Base-by-base conservation (phyloP, 1,140 invertebrate genomes). In the Tetramorium alpestre region DNA sequence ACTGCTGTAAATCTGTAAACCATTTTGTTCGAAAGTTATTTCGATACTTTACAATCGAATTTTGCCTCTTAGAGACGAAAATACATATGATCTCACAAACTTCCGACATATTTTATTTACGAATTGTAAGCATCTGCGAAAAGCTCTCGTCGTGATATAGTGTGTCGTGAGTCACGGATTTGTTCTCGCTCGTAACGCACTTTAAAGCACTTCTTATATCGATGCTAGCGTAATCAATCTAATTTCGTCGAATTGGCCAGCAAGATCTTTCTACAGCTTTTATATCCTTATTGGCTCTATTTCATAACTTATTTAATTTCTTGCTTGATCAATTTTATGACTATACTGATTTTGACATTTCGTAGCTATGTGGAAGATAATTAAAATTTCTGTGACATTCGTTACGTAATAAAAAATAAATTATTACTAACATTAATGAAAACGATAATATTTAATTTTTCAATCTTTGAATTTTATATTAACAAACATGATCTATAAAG, bases 41-140 rank as follows among this genome's bases (percentile, higher is more conserved):
- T 69, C 10, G 18, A 2, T 56, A 38, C 38, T 73, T 54, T 11
- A 54, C 6, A 54, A 73, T 73, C 49, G 28, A 54, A 33, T 73
- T 33, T 72, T 16, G 0, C 2, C 6, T 5, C 16, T 73, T 54
- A 11, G 28, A 73, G 49, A 73, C 28, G 6, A 38, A 73, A 73
- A 73, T 73, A 73, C 10, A n/a, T 28, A 54, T 54, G 69, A 72
- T 72, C 69, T 72, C 25, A 28, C 54, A 64, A 38, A 7, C 18
- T n/a, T 54, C 16, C 18, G 18, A 73, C 28, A 73, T 38, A 10
- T 33, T 51, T 73, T 33, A 73, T 54, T 73, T 73, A 54, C 49
- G 28, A 73, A 72, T 16, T 49, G 22, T 47, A 41, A 28, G 54
- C 49, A 54, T 69, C 65, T 18, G 3, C 16, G 49, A 73, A 22